Percentiles rank a stretch among this genome's conserved stretches.
phyloP scores from a whole-genome alignment of 37 sponge, comb jelly and placozoan genomes.

The Cladorhizidae sp. region DNA sequence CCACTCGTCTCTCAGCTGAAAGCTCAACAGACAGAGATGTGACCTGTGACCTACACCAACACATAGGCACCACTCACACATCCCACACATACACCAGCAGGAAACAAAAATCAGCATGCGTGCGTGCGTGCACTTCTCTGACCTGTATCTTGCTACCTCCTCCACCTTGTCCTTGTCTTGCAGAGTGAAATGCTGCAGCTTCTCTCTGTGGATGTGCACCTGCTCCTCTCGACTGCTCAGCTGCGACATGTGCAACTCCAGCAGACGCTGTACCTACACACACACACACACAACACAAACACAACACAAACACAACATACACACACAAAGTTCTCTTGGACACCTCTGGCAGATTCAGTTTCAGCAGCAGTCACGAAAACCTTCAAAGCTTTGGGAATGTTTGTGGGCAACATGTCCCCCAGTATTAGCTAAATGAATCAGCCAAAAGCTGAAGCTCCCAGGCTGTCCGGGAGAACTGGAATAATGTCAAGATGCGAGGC shows the following conservation, averaged over 20 bases:
- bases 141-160: conserved; percentile 61
- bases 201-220: conserved; percentile 41
- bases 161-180: conserved; percentile 45
- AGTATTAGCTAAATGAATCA: no score
- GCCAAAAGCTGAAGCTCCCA: no score
- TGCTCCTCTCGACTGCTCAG: conserved; percentile 52
- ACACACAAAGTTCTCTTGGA: no score
- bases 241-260: conserved; percentile 43
- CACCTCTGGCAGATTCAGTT: no score
- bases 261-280: conserved; percentile 25
- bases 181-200: conserved; percentile 42
- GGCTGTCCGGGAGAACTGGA: no score
- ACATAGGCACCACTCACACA: no score
- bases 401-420: no score
- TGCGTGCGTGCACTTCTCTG: conserved; percentile 6
- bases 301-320: no score
- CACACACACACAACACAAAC: not conserved
- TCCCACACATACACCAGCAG: not conserved
- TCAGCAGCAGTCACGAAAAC: no score
- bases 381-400: no score
- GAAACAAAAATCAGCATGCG: not conserved
- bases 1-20: conserved; percentile 64
- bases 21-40: conserved; percentile 75
- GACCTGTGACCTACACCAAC: conserved; percentile 38
- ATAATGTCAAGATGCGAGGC: no score